Conservation (phyloP, 2,888 invertebrate species). For the Nemotelus pantherinus region DNA sequence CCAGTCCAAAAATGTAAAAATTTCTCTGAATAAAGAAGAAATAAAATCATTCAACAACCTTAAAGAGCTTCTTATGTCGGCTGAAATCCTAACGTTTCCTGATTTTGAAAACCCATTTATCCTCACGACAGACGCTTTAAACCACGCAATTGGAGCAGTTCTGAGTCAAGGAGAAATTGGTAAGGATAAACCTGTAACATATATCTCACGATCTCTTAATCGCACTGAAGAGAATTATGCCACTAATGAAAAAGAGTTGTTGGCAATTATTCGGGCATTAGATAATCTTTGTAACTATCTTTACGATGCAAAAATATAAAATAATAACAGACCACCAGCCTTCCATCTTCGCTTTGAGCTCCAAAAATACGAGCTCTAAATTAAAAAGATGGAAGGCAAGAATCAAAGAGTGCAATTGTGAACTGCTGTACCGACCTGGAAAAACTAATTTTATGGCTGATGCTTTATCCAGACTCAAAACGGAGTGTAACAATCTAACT, state of each 20-base stretch:
- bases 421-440: background rate
- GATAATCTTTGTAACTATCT: background rate
- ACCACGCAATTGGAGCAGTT: constrained; percentile 45
- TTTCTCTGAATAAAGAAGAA: constrained; percentile 43
- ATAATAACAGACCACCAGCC: background rate
- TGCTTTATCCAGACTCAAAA: constrained; percentile 1
- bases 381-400: background rate
- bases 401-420: background rate
- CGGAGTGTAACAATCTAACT: too few relatives aligned
- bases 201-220: constrained; percentile 25
- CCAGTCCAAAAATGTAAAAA: constrained; percentile 48
- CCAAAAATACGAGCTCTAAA: background rate
- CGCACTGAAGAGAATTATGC: background rate
- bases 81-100: constrained; percentile 49
- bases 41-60: constrained; percentile 49
- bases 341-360: background rate
- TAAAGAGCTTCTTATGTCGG: constrained; percentile 48
- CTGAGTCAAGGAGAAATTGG: constrained; percentile 24
- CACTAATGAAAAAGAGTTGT: background rate
- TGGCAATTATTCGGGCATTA: background rate
- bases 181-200: constrained; percentile 5
- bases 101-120: constrained; percentile 48
- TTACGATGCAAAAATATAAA: background rate
- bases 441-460: background rate
- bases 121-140: constrained; percentile 51